These are phyloP conservation scores for Macropis europaea DNA, from an alignment of 2,888 invertebrate species.

Conservation along the genomic window DNA sequence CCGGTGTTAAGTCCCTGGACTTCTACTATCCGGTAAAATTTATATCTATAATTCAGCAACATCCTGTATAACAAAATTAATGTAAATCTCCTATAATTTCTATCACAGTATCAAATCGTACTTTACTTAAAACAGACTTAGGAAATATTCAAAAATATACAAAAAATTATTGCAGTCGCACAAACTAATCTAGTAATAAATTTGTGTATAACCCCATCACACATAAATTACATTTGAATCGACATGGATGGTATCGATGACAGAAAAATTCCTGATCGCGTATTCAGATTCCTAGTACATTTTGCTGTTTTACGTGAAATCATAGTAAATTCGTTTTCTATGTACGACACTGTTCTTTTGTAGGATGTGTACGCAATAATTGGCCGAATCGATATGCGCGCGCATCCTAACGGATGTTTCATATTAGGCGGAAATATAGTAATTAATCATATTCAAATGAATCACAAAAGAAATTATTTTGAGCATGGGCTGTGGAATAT, in stretches of 20 bases:
- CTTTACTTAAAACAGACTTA: too few species aligned
- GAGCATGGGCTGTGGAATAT: slow-evolving; percentile 8
- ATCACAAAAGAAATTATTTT: neutral
- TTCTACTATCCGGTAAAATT: too few species aligned
- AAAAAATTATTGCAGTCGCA: too few species aligned
- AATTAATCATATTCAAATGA: neutral
- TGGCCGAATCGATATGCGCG: slow-evolving; percentile 53
- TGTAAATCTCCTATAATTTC: too few species aligned
- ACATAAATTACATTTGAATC: neutral
- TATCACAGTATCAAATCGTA: too few species aligned
- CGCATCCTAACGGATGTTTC: slow-evolving; percentile 23
- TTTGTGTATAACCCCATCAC: neutral
- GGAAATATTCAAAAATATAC: too few species aligned
- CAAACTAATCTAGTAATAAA: neutral
- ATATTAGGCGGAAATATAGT: slow-evolving; percentile 15
- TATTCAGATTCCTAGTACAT: neutral
- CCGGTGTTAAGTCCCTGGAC: too few species aligned
- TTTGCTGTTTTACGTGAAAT: neutral
- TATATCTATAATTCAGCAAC: too few species aligned
- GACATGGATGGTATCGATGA: neutral
- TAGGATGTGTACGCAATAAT: slow-evolving; percentile 23
- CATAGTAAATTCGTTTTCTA: neutral
- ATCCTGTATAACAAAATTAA: too few species aligned
- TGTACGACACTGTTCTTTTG: slow-evolving; percentile 38
- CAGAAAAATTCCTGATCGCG: neutral